Conservation (phyloP, 92 coral and sea anemone genomes). For the Galaxea fascicularis region DNA sequence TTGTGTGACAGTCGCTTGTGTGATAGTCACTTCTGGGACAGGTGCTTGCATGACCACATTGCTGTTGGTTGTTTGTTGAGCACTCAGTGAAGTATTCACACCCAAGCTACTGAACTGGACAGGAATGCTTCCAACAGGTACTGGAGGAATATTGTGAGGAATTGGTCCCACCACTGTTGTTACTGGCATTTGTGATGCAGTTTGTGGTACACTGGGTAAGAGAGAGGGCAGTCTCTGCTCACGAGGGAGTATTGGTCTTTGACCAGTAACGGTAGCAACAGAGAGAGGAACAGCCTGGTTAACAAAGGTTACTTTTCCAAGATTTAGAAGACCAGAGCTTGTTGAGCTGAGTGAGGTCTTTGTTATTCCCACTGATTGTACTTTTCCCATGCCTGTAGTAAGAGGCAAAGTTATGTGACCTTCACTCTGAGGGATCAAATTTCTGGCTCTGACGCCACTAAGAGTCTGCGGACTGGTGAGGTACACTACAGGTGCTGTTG, state of each 20-base stretch:
- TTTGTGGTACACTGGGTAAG: slow-evolving; percentile 17
- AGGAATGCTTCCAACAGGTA: slow-evolving; percentile 20
- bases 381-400: slow-evolving; percentile 25
- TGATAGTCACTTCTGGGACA: neutral
- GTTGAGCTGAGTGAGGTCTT: slow-evolving; percentile 28
- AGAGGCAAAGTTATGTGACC: slow-evolving; percentile 24
- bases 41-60: neutral
- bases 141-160: slow-evolving; percentile 11
- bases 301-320: slow-evolving; percentile 40
- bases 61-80: neutral
- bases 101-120: slow-evolving; percentile 1
- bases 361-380: slow-evolving; percentile 24
- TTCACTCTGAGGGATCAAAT: slow-evolving; percentile 62
- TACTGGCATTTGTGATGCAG: slow-evolving; percentile 18
- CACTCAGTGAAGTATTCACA: neutral
- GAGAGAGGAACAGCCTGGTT: slow-evolving; percentile 38
- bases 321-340: slow-evolving; percentile 29
- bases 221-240: slow-evolving; percentile 57
- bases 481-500: slow-evolving; percentile 81
- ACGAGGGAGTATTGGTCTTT: slow-evolving; percentile 87
- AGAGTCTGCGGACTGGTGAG: slow-evolving; percentile 89
- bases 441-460: slow-evolving; percentile 85
- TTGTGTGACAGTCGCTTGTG: slow-evolving; percentile 2
- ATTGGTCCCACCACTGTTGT: slow-evolving; percentile 18
- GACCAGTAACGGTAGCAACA: slow-evolving; percentile 6